Evolutionary conservation across 1,140 invertebrate genomes (phyloP).

Genomic region (Aradophagus sp.): DNA sequence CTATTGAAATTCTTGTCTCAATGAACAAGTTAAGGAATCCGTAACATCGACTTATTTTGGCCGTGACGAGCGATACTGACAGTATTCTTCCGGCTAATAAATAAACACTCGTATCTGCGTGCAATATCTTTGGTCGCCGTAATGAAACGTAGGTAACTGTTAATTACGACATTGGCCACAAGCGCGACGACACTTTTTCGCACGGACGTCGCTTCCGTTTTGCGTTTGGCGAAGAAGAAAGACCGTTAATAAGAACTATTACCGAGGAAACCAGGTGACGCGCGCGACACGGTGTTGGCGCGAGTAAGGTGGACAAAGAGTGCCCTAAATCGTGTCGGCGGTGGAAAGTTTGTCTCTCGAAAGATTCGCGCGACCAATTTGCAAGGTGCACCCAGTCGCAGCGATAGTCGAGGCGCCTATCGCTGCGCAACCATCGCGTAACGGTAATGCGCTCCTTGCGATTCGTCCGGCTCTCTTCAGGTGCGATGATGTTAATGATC

Average conservation of each 20-base stretch:
- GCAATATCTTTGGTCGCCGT: too few species aligned
- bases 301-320: slow-evolving; percentile 61
- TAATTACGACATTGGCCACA: slow-evolving; percentile 27
- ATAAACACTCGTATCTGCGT: too few species aligned
- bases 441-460: slow-evolving; percentile 69
- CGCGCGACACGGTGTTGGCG: slow-evolving; percentile 52
- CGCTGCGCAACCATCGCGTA: slow-evolving; percentile 70
- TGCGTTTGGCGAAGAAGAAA: slow-evolving; percentile 21
- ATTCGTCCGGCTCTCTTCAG: slow-evolving; percentile 63
- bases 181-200: slow-evolving; percentile 27
- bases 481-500: slow-evolving; percentile 72
- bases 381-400: slow-evolving; percentile 73
- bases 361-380: slow-evolving; percentile 67
- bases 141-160: slow-evolving; percentile 21
- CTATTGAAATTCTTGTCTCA: too few species aligned
- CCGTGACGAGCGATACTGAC: too few species aligned
- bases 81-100: too few species aligned
- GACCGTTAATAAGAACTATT: slow-evolving; percentile 48
- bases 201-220: slow-evolving; percentile 19
- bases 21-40: too few species aligned
- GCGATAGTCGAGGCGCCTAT: slow-evolving; percentile 74
- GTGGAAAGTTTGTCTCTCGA: slow-evolving; percentile 63
- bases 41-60: too few species aligned
- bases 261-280: slow-evolving; percentile 52
- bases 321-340: slow-evolving; percentile 63